Evolutionary conservation across 2,888 invertebrate species (phyloP).

Genomic region (Leptothorax acervorum): DNA sequence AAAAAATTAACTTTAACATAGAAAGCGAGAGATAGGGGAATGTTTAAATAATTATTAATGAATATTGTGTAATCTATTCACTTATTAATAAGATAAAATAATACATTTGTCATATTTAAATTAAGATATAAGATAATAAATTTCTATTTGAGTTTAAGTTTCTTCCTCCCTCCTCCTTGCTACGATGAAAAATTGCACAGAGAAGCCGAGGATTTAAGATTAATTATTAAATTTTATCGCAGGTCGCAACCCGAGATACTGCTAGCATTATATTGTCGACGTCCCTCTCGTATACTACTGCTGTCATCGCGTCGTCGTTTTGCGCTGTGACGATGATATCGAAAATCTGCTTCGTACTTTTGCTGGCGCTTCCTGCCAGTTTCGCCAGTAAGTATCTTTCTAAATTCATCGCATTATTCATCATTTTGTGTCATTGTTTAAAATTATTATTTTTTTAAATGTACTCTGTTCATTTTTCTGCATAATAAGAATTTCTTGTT

Average conservation of each 20-base stretch:
- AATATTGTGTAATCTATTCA: too few relatives aligned
- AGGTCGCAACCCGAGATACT: background rate
- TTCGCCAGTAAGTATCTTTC: conserved; percentile 12
- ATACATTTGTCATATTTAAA: too few relatives aligned
- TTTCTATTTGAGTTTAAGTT: background rate
- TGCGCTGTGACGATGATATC: background rate
- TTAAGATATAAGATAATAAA: background rate
- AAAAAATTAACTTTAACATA: background rate
- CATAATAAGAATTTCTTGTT: background rate
- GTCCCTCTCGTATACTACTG: background rate
- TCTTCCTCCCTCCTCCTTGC: background rate
- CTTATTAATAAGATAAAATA: too few relatives aligned
- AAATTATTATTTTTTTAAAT: background rate
- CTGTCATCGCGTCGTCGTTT: background rate
- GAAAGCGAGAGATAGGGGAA: background rate
- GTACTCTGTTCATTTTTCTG: background rate
- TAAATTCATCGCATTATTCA: background rate
- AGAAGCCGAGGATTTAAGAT: background rate
- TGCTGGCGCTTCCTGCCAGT: background rate
- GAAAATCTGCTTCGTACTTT: conserved; percentile 9
- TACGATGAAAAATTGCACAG: background rate
- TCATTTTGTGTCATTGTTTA: background rate
- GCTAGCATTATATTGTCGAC: background rate
- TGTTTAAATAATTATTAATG: background rate
- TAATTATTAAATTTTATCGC: background rate